Base-by-base conservation (phyloP, 2,888 invertebrate species). In the Caenorhabditis auriculariae region DNA sequence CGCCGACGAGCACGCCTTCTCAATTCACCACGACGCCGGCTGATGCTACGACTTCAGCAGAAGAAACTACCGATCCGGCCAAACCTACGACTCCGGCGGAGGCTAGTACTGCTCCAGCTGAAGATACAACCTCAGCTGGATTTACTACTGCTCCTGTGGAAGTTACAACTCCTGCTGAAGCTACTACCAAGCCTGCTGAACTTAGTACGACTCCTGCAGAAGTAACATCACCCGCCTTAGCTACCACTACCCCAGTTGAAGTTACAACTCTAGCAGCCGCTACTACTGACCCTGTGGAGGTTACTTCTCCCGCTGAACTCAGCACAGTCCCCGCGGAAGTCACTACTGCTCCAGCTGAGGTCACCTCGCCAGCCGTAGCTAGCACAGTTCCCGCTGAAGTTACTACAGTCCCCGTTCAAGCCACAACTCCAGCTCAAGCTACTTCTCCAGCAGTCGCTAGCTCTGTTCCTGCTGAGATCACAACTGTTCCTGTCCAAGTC, bases 291-390 rank as follows among this genome's bases (percentile, higher is more conserved):
- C n/a, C 45, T 7, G 27, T 32, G 12, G 23, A 28, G 2, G 26
- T 5, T 1, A 42, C 38, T n/a, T n/a, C n/a, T n/a, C n/a, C n/a
- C n/a, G n/a, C n/a, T n/a, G n/a, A n/a, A n/a, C n/a, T n/a, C n/a
- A n/a, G n/a, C n/a, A n/a, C n/a, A n/a, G n/a, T n/a, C 3, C 21
- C 49, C 21, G 19, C 57, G 9, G 58, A 62, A 35, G n/a, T 51
- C n/a, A 19, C 49, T 3, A 28, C 41, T 23, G 24, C 9, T 3
- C 32, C 50, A 4, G 27, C 52, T 7, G 47, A 60, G 5, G 47
- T 27, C n/a, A 21, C 46, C 7, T 28, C 41, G 19, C 46, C 46
- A 26, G 12, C n/a, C 15, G 41, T 28, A 21, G 48, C 15, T 24
- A 38, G 45, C 24, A 57, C 49, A 19, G 48, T 52, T 7, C 35